A percentile compares a stretch with the other conserved stretches of the same genome.
These are phyloP conservation scores for Hemichromis elongatus DNA, from an alignment of 2,113 vertebrate species.

Conservation along the genomic window DNA sequence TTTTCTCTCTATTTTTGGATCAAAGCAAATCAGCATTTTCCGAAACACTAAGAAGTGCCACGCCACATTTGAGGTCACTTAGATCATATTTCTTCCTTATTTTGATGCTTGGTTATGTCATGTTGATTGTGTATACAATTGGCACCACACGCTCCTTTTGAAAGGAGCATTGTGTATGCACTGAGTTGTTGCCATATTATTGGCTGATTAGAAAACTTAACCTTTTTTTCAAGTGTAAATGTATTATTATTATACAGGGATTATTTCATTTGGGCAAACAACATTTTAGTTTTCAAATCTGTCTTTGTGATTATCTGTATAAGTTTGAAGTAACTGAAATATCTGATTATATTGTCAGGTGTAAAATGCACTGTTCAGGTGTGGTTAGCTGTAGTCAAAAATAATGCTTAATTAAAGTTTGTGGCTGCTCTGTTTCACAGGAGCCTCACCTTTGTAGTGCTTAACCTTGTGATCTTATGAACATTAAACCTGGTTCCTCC, in stretches of 20 bases:
- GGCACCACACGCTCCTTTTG: too few relatives aligned
- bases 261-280: neutral
- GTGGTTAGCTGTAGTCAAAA: neutral
- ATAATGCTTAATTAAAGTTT: neutral
- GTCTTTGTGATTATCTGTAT: neutral
- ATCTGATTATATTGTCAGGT: neutral
- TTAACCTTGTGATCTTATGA: accelerated
- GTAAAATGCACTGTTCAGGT: neutral
- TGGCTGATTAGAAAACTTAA: too few relatives aligned
- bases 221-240: neutral
- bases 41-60: neutral
- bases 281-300: neutral
- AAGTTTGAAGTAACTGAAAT: neutral
- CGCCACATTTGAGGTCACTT: too few relatives aligned
- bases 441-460: neutral
- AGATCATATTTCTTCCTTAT: neutral
- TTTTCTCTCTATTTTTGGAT: neutral
- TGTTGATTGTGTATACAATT: too few relatives aligned
- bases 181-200: too few relatives aligned
- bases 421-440: neutral
- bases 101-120: neutral
- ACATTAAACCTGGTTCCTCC: neutral
- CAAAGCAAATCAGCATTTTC: neutral
- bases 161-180: too few relatives aligned
- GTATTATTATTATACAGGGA: neutral